phyloP scores from a whole-genome alignment of 2,113 vertebrate genomes.

The Anguilla japonica region DNA sequence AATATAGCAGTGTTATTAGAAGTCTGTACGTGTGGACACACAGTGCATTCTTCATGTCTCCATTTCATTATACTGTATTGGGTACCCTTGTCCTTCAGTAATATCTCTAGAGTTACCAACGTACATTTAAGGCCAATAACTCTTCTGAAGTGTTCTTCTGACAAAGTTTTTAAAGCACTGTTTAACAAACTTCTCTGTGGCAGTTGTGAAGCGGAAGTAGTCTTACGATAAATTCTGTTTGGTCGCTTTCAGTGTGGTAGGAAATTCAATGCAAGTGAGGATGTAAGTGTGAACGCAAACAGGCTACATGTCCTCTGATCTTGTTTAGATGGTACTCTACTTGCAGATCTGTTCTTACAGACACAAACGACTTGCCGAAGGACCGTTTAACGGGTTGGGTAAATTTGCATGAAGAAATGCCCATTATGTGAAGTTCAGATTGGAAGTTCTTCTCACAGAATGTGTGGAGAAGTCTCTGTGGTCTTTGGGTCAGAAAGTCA shows the following conservation, averaged over 20 bases:
- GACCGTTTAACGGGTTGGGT: not conserved
- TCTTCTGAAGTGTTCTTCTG: not conserved
- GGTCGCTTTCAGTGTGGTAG: not conserved
- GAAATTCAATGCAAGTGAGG: not conserved
- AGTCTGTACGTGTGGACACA: not conserved
- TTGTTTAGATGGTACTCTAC: not conserved
- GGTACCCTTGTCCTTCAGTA: not conserved
- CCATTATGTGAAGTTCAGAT: not conserved
- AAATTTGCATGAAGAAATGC: not conserved
- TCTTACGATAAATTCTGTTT: not conserved
- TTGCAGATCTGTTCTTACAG: not conserved
- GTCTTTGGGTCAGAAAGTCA: not conserved
- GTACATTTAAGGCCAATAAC: not conserved
- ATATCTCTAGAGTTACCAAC: not conserved
- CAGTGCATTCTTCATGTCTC: conserved; percentile 1
- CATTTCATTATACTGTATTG: not conserved
- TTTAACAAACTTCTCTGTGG: not conserved
- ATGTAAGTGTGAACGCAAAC: not conserved
- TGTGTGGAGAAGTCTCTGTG: not conserved
- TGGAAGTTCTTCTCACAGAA: not conserved
- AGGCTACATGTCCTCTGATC: not conserved
- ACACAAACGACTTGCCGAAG: not conserved
- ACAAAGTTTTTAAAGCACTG: not conserved
- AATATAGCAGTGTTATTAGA: conserved; percentile 9
- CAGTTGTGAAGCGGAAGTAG: not conserved